Evolutionary conservation across 2,888 invertebrate species (phyloP).

Genomic region (Drosophila borborema): DNA sequence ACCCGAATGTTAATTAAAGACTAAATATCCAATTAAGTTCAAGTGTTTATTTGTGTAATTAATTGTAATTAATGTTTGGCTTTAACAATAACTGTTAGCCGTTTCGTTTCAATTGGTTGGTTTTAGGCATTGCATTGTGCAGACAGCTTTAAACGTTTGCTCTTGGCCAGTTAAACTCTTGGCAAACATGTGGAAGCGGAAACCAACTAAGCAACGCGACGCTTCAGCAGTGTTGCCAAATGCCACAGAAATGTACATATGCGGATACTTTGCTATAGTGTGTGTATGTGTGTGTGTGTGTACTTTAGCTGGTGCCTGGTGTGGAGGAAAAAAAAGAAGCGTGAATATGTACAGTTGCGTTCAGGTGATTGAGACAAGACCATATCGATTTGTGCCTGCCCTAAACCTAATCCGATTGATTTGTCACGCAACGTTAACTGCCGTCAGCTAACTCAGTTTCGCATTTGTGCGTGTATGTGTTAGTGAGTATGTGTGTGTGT

Average conservation of each 20-base stretch:
- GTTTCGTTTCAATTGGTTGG: background rate
- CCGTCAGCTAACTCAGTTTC: slow-evolving; percentile 50
- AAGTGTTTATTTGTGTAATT: slow-evolving; percentile 1
- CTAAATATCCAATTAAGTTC: background rate
- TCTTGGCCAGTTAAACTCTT: slow-evolving; percentile 1
- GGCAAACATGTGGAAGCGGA: slow-evolving; percentile 21
- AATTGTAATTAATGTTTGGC: background rate
- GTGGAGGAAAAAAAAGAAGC: slow-evolving; percentile 26
- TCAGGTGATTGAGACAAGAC: slow-evolving; percentile 38
- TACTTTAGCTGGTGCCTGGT: slow-evolving; percentile 26
- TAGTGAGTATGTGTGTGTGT: background rate
- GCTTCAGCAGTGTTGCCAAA: slow-evolving; percentile 26
- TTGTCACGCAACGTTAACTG: slow-evolving; percentile 75
- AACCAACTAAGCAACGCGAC: slow-evolving; percentile 40
- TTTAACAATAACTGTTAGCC: background rate
- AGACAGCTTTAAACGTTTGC: background rate
- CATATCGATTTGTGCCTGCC: slow-evolving; percentile 26
- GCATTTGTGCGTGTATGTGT: background rate
- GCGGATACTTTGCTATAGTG: background rate
- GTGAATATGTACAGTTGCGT: slow-evolving; percentile 39
- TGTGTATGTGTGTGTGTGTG: background rate
- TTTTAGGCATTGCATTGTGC: background rate
- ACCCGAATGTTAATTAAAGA: background rate
- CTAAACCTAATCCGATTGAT: slow-evolving; percentile 77
- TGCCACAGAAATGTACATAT: slow-evolving; percentile 20